Evolutionary conservation across 2,797 vertebrate species (phyloP).

Genomic region (Chanos chanos): DNA sequence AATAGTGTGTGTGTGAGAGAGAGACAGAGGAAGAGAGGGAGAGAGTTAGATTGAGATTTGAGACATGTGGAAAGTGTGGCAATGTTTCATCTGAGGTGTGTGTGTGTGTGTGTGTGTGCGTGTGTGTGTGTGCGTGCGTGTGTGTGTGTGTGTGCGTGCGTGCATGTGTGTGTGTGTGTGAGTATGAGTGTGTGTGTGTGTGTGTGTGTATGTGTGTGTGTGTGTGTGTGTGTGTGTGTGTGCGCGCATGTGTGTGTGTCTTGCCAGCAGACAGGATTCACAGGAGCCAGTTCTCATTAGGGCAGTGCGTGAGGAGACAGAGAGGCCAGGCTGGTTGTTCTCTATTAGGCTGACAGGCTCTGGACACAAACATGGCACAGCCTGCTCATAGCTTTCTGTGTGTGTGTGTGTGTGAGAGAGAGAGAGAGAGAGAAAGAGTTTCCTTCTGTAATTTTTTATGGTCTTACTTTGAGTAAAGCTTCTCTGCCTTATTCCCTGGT

Average conservation of each 20-base stretch:
- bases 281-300: neutral
- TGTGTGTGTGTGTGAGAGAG: neutral
- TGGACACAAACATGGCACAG: no score
- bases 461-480: neutral
- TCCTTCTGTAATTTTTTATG: neutral
- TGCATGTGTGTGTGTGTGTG: conserved; percentile 3
- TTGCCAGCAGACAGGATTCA: no score
- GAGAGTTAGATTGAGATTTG: neutral
- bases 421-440: no score
- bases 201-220: neutral
- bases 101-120: neutral
- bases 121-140: conserved; percentile 2
- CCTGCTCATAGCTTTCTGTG: no score
- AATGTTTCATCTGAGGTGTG: conserved; percentile 27
- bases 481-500: neutral
- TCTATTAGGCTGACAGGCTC: conserved; percentile 25
- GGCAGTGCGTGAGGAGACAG: conserved; percentile 2
- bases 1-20: conserved; percentile 3
- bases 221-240: conserved; percentile 7
- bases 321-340: conserved; percentile 39
- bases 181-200: neutral
- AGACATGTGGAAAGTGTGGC: conserved; percentile 1
- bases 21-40: neutral
- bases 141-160: neutral
- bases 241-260: neutral